phyloP scores from a whole-genome alignment of 2,797 vertebrate species.

The Acanthis flammea region DNA sequence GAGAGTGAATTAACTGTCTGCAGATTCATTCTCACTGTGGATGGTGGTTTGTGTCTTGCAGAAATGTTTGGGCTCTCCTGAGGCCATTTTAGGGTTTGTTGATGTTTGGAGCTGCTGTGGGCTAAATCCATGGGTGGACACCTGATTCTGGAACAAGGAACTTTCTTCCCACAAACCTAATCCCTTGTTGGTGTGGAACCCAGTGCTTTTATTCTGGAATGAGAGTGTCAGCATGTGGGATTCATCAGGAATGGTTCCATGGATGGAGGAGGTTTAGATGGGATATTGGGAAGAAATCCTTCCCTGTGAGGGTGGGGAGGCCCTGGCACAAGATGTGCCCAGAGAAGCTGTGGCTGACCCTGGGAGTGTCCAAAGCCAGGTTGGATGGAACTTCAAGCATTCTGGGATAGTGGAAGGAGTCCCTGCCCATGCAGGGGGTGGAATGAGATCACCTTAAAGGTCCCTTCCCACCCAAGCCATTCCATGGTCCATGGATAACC shows the following conservation, averaged over 20 bases:
- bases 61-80: background rate
- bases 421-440: background rate
- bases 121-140: background rate
- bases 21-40: background rate
- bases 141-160: background rate
- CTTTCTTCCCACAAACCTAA: background rate
- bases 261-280: background rate
- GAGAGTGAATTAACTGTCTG: background rate
- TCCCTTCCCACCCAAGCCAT: background rate
- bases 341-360: background rate
- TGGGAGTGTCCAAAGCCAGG: background rate
- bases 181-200: background rate
- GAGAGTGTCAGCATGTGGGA: background rate
- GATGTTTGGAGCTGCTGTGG: background rate
- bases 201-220: background rate
- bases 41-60: background rate
- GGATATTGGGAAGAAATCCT: background rate
- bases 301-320: background rate
- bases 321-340: background rate
- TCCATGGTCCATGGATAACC: background rate
- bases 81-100: background rate
- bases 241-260: background rate
- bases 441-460: background rate
- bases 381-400: accelerated
- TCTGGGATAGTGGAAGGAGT: background rate